Base-by-base conservation (phyloP, 2,888 invertebrate genomes). In the Pollenia griseotomentosa region DNA sequence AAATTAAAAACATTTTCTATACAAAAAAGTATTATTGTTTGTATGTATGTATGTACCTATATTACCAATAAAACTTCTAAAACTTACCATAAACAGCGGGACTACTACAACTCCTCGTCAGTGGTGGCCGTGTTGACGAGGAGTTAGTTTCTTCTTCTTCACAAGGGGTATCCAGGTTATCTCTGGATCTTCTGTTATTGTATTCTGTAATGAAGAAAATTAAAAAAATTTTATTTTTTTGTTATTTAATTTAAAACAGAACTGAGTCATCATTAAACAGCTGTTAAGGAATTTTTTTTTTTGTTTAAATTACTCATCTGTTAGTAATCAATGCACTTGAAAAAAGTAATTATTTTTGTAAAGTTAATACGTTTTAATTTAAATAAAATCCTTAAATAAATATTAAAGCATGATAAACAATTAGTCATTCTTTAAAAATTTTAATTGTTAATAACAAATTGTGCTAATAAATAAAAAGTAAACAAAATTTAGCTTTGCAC, bases 131-230 rank as follows among this genome's bases (percentile, higher is more conserved):
- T 79, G 91, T 90, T 90, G 96, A 94, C 77, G 88, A 85, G 82
- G 88, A 85, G 87, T 84, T 73, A 46, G 96, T 94, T 78, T 95
- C 89, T 86, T 91, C 91, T 91, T 96, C 96, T 90, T 96, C 96
- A 94, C 97, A 97, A 90, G 90, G 89, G 70, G 90, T 89, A 83
- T 91, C 90, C 89, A 96, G 94, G 89, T 92, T 92, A 89, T 96
- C 96, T 90, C 95, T 95, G 92, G 96, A 95, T 90, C 95, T 90
- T 89, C 93, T 95, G 90, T 95, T 94, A 91, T 95, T 95, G 93
- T 96, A 96, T 92, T 96, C 96, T 96, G 94, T 14, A 94, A 94
- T 7, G 84, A 88, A 33, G 81, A 88, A 86, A 78, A 70, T 68
- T 10, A n/a, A 61, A 65, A 44, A 0, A 23, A 51, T 6, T 8